phyloP scores from a whole-genome alignment of 2,888 invertebrate species.

The Ceriagrion tenellum region DNA sequence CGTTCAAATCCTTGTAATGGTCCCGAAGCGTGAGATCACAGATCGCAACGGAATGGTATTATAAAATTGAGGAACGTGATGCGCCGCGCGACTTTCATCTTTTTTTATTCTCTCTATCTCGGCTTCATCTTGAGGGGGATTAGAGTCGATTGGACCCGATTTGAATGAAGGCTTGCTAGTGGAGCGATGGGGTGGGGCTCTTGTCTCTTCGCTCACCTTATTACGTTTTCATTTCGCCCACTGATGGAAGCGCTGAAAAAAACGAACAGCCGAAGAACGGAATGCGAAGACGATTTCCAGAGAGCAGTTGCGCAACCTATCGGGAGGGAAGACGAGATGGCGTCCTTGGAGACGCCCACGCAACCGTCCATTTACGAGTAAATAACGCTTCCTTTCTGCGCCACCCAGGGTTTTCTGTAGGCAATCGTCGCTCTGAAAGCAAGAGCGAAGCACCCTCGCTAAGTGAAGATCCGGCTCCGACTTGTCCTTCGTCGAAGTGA shows the following conservation, averaged over 20 bases:
- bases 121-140: neutral
- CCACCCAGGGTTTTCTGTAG: neutral
- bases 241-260: neutral
- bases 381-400: neutral
- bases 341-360: conserved; percentile 1
- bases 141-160: neutral
- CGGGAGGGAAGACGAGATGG: neutral
- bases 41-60: neutral
- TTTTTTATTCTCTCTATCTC: neutral
- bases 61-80: neutral
- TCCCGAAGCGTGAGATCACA: conserved; percentile 7
- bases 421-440: neutral
- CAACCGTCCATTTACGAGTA: neutral
- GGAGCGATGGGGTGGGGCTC: neutral
- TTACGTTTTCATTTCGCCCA: neutral
- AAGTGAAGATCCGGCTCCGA: neutral
- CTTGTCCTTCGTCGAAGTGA: neutral
- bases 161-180: neutral
- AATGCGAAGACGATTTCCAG: neutral
- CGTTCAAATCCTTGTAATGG: conserved; percentile 12
- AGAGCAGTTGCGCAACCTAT: neutral
- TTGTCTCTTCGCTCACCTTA: neutral
- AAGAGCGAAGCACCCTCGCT: neutral
- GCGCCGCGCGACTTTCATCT: neutral
- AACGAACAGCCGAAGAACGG: neutral